phyloP scores from a whole-genome alignment of 2,797 vertebrate genomes.

The Gymnothorax javanicus region DNA sequence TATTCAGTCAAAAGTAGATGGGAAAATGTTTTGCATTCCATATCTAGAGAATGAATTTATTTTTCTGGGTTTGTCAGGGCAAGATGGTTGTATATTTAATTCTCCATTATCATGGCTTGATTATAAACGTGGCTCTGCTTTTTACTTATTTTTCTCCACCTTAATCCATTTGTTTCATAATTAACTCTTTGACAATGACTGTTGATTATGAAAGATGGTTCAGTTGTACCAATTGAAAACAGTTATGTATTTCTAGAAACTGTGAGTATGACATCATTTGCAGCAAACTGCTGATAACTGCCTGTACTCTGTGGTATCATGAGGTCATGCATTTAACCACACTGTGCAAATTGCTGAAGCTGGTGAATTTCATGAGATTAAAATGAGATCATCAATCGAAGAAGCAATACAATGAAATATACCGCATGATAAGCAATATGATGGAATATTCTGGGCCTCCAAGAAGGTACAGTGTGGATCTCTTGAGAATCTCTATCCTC shows the following conservation, averaged over 20 bases:
- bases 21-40: slow-evolving; percentile 68
- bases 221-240: slow-evolving; percentile 71
- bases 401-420: background rate
- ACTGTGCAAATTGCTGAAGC: background rate
- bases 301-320: background rate
- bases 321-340: background rate
- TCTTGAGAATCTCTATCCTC: too few species aligned
- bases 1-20: slow-evolving; percentile 37
- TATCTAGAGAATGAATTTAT: slow-evolving; percentile 60
- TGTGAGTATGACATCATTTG: background rate
- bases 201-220: slow-evolving; percentile 76
- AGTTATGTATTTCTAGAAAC: background rate
- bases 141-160: slow-evolving; percentile 68
- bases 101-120: slow-evolving; percentile 47
- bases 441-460: too few species aligned
- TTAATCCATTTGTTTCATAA: slow-evolving; percentile 67
- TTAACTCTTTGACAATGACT: slow-evolving; percentile 70
- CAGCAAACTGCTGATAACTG: background rate
- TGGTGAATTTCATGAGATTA: background rate
- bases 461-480: too few species aligned
- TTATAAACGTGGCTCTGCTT: slow-evolving; percentile 66
- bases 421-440: background rate
- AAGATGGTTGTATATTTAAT: slow-evolving; percentile 63
- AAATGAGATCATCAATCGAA: background rate
- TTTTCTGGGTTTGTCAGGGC: slow-evolving; percentile 54